Evolutionary conservation across 2,888 invertebrate species (phyloP).

Genomic region (Malthinus flaveolus): DNA sequence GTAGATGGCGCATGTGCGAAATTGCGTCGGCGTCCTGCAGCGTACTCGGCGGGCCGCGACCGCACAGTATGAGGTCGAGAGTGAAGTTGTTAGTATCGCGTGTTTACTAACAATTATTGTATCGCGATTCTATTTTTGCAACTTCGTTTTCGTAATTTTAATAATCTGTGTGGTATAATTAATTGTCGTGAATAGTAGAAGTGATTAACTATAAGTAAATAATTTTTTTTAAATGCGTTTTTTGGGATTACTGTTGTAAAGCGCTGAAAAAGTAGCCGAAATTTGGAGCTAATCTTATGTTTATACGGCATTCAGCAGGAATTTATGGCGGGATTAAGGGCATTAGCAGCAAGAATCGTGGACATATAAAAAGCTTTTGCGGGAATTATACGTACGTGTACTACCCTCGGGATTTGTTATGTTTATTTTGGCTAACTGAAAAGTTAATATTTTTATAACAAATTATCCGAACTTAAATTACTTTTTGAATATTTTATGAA

Average conservation of each 20-base stretch:
- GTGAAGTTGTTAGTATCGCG: slow-evolving; percentile 17
- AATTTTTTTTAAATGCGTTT: background rate
- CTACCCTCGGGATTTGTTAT: background rate
- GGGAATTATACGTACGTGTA: background rate
- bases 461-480: no score
- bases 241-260: background rate
- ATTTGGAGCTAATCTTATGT: background rate
- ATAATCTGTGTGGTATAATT: background rate
- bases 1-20: slow-evolving; percentile 28
- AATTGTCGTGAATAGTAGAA: background rate
- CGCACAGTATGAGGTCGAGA: slow-evolving; percentile 36
- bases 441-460: background rate
- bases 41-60: slow-evolving; percentile 30
- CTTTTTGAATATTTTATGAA: no score
- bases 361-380: background rate
- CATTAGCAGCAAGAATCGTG: slow-evolving; percentile 2
- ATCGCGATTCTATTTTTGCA: slow-evolving; percentile 13
- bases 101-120: slow-evolving; percentile 9
- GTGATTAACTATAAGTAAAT: background rate
- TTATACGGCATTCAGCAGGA: background rate
- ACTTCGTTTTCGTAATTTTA: slow-evolving; percentile 6
- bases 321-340: slow-evolving; percentile 4
- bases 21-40: slow-evolving; percentile 29
- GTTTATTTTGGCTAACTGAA: slow-evolving; percentile 1
- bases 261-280: background rate